A percentile compares a stretch with the other conserved stretches of the same genome.
Conservation (phyloP, 64 coral and sea anemone genomes). For the Montipora sp. region DNA sequence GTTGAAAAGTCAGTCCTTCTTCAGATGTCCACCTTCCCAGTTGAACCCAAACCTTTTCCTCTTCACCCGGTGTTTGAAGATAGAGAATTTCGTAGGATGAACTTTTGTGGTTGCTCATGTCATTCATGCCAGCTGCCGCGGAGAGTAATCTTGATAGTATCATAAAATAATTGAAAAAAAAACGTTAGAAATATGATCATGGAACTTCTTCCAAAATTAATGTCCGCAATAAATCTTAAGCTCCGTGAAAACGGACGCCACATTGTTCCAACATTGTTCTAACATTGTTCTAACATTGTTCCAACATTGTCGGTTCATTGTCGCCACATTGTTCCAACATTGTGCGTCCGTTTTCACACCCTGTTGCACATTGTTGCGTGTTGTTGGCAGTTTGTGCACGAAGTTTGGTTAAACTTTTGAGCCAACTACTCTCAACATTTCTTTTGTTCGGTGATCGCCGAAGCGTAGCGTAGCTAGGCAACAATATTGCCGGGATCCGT, state of each 20-base stretch:
- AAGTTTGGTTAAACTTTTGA: no score
- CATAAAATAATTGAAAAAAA: not conserved
- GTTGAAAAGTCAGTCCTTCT: constrained; percentile 41
- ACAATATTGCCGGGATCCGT: no score
- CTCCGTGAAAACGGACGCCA: no score
- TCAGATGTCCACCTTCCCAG: constrained; percentile 62
- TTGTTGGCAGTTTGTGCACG: no score
- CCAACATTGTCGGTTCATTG: not conserved
- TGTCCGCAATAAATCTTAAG: no score
- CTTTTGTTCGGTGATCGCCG: no score
- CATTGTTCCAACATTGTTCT: no score
- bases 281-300: not conserved
- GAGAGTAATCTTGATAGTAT: constrained; percentile 4
- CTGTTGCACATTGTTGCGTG: no score
- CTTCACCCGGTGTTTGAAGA: constrained; percentile 55
- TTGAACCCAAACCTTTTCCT: constrained; percentile 54
- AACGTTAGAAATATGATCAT: not conserved
- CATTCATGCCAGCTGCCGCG: not conserved
- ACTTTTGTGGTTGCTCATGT: not conserved
- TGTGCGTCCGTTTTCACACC: no score
- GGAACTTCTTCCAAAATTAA: not conserved
- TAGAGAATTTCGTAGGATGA: constrained; percentile 71
- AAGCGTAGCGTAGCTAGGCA: no score
- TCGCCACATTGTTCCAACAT: no score
- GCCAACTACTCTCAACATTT: no score